A percentile compares a stretch with the other conserved stretches of the same genome.
Conservation (phyloP, 2,888 invertebrate species). For the Sepiola atlantica region DNA sequence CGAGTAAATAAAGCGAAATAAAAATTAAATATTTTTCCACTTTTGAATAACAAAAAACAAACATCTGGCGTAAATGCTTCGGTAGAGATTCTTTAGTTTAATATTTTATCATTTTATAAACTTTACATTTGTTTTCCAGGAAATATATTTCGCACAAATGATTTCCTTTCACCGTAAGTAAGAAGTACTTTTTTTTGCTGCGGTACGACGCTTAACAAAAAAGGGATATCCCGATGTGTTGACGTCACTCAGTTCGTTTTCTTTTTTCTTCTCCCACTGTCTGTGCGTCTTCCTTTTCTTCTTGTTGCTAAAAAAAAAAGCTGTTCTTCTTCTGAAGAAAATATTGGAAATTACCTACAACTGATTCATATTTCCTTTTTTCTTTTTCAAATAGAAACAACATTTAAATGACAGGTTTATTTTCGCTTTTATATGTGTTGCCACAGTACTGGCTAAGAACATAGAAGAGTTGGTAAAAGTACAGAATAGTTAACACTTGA, state of each 20-base stretch:
- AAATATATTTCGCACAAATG: background rate
- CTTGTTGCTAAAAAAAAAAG: background rate
- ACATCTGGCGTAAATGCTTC: background rate
- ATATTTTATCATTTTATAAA: background rate
- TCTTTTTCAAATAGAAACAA: too few species aligned
- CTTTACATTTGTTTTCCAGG: background rate
- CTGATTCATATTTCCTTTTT: too few species aligned
- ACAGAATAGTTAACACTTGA: too few species aligned
- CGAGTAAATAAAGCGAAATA: too few species aligned
- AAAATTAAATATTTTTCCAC: too few species aligned
- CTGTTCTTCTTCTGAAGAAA: background rate
- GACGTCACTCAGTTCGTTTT: background rate
- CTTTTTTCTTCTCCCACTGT: background rate
- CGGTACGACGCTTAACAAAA: background rate
- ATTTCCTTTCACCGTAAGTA: background rate
- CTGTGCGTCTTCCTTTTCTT: background rate
- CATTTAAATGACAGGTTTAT: too few species aligned
- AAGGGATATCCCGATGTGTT: background rate
- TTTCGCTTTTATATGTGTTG: too few species aligned
- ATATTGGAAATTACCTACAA: background rate
- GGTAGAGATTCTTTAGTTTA: background rate
- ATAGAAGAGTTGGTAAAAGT: too few species aligned
- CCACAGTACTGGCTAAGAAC: too few species aligned
- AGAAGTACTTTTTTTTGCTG: background rate
- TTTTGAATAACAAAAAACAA: too few species aligned